These are phyloP conservation scores for Drosophila phalerata DNA, from an alignment of 2,888 invertebrate genomes.

Conservation along the genomic window DNA sequence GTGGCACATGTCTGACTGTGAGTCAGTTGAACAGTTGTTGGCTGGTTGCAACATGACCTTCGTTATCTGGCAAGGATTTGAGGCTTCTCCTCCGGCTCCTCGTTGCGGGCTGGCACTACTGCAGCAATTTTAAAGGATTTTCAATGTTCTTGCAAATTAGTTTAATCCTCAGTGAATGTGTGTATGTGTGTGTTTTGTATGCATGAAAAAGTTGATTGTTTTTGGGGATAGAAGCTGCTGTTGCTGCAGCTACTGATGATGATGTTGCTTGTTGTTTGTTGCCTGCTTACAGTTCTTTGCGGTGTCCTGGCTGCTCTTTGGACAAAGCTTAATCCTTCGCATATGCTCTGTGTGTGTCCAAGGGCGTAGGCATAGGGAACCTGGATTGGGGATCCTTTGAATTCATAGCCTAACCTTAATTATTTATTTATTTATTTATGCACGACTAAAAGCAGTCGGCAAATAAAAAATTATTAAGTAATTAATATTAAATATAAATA, in stretches of 20 bases:
- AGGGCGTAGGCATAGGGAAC: no score
- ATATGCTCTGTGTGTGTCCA: conserved; percentile 4
- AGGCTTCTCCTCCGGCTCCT: background rate
- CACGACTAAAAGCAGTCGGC: no score
- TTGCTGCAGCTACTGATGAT: conserved; percentile 35
- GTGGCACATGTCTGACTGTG: conserved; percentile 13
- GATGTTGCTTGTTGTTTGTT: conserved; percentile 11
- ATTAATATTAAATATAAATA: no score
- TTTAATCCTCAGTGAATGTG: conserved; percentile 62
- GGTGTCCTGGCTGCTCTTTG: conserved; percentile 44
- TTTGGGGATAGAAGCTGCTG: conserved; percentile 41
- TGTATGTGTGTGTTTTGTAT: conserved; percentile 4
- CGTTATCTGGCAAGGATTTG: conserved; percentile 4
- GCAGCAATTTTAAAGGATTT: conserved; percentile 71
- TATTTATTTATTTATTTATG: no score
- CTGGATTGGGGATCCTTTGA: no score
- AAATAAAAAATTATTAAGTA: no score
- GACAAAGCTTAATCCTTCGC: conserved; percentile 25
- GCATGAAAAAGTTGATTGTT: conserved; percentile 71
- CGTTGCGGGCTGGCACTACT: conserved; percentile 23
- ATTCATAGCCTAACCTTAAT: no score
- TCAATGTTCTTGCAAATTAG: conserved; percentile 76
- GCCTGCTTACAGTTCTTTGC: conserved; percentile 39
- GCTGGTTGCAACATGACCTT: conserved; percentile 15
- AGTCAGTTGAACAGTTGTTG: conserved; percentile 3